These are phyloP conservation scores for Hemicrepidius hirtus DNA, from an alignment of 2,888 invertebrate species.

Conservation along the genomic window DNA sequence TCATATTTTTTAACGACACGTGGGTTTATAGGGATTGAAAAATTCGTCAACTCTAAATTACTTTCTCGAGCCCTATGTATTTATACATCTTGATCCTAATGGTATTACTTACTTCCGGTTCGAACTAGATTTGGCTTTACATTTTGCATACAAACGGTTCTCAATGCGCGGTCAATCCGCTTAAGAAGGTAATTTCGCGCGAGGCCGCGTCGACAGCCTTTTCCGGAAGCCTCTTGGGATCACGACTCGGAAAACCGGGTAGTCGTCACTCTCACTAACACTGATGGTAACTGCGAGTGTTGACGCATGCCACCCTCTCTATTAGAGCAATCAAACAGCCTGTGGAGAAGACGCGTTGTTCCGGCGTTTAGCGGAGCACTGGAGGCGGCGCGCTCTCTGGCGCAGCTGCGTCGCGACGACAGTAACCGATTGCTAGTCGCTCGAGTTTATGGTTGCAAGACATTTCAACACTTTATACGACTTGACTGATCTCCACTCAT, in stretches of 20 bases:
- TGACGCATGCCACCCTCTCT: slow-evolving; percentile 50
- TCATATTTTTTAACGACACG: slow-evolving; percentile 29
- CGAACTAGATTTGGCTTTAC: slow-evolving; percentile 44
- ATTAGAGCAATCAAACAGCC: slow-evolving; percentile 52
- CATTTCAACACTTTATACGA: slow-evolving; percentile 55
- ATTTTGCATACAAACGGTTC: slow-evolving; percentile 51
- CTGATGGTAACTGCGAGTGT: slow-evolving; percentile 46
- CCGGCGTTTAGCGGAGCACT: slow-evolving; percentile 59
- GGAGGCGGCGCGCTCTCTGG: slow-evolving; percentile 57
- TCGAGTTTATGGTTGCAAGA: slow-evolving; percentile 56
- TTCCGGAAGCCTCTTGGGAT: slow-evolving; percentile 40
- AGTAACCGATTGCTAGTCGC: slow-evolving; percentile 54
- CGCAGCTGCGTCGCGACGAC: slow-evolving; percentile 58
- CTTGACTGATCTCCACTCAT: slow-evolving; percentile 56
- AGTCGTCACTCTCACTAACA: slow-evolving; percentile 51
- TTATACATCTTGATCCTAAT: slow-evolving; percentile 37
- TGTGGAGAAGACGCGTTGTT: slow-evolving; percentile 55
- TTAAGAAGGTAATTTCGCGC: slow-evolving; percentile 42
- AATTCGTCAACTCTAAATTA: slow-evolving; percentile 17
- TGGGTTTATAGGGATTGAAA: neutral
- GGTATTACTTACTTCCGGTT: slow-evolving; percentile 42
- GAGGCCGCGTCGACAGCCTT: slow-evolving; percentile 43
- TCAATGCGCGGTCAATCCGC: slow-evolving; percentile 50
- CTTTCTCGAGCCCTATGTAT: slow-evolving; percentile 7
- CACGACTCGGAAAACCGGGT: slow-evolving; percentile 43